Conservation (phyloP, 2,797 vertebrate genomes). For the Salmo trutta region DNA sequence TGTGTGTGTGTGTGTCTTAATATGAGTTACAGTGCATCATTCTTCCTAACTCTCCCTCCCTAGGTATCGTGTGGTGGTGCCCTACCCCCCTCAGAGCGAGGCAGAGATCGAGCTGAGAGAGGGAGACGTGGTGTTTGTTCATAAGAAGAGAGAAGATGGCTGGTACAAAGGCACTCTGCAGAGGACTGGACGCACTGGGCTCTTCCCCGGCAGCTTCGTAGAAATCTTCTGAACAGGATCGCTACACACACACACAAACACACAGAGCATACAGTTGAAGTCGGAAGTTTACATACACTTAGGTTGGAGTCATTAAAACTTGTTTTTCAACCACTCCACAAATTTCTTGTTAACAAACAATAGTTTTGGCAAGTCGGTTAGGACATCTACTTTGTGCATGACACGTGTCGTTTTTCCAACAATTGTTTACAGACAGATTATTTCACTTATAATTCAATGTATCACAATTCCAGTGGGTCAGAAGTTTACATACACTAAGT, state of each 20-base stretch:
- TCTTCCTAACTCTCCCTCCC: conserved; percentile 15
- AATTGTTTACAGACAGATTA: too few relatives aligned
- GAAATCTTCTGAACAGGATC: conserved; percentile 85
- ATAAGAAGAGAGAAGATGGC: conserved; percentile 96
- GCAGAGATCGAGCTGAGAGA: conserved; percentile 98
- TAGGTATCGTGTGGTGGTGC: conserved; percentile 96
- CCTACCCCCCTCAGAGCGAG: conserved; percentile 97
- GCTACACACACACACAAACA: conserved; percentile 55
- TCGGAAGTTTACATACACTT: too few relatives aligned
- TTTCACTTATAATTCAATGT: too few relatives aligned
- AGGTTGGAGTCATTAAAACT: too few relatives aligned
- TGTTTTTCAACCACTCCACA: too few relatives aligned
- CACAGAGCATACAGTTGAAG: too few relatives aligned
- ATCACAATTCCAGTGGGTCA: too few relatives aligned
- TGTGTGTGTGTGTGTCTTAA: conserved; percentile 20
- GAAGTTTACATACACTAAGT: too few relatives aligned
- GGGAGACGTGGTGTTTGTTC: conserved; percentile 97
- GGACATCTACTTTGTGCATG: too few relatives aligned
- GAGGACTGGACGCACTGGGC: conserved; percentile 93
- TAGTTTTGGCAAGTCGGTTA: too few relatives aligned
- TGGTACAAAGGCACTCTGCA: conserved; percentile 99
- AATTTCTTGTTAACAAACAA: too few relatives aligned
- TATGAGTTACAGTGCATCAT: background rate
- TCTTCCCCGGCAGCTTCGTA: conserved; percentile 98
- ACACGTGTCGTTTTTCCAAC: too few relatives aligned